A percentile compares a stretch with the other conserved stretches of the same genome.
phyloP scores from a whole-genome alignment of 2,888 invertebrate species.

The Lithophane semibrunnea region DNA sequence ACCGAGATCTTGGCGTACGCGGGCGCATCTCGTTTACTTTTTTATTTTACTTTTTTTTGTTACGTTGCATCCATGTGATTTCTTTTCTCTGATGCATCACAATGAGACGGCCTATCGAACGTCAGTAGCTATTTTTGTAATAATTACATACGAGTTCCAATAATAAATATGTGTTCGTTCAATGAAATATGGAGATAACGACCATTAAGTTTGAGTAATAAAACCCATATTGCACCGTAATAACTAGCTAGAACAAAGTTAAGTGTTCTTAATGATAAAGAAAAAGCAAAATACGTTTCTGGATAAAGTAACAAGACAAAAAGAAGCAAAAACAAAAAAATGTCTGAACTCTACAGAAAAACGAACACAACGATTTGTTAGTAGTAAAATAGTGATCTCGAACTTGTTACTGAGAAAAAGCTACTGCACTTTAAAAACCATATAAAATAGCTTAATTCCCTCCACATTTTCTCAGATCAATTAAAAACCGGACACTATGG shows the following conservation, averaged over 20 bases:
- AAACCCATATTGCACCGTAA: constrained; percentile 40
- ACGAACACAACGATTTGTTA: constrained; percentile 42
- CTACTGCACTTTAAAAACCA: constrained; percentile 54
- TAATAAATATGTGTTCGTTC: constrained; percentile 56
- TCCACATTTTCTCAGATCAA: constrained; percentile 55
- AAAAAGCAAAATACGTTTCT: constrained; percentile 27
- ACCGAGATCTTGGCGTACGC: constrained; percentile 90
- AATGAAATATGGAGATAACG: constrained; percentile 41
- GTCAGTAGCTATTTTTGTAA: constrained; percentile 86
- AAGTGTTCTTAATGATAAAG: constrained; percentile 21
- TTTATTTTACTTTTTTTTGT: constrained; percentile 79
- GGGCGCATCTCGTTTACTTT: constrained; percentile 85
- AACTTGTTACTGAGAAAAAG: constrained; percentile 42
- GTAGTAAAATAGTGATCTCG: constrained; percentile 50
- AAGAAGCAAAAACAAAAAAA: constrained; percentile 31
- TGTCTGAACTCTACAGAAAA: constrained; percentile 21
- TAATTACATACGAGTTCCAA: constrained; percentile 77
- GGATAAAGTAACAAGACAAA: constrained; percentile 20
- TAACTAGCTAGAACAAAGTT: constrained; percentile 34
- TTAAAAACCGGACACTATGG: constrained; percentile 55
- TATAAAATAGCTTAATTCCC: constrained; percentile 39
- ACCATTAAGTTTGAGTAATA: constrained; percentile 24
- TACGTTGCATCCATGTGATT: constrained; percentile 86
- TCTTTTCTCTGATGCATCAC: constrained; percentile 88
- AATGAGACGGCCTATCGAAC: constrained; percentile 87